These are phyloP conservation scores for Leptura quadrifasciata DNA, from an alignment of 2,888 invertebrate species.

Conservation along the genomic window DNA sequence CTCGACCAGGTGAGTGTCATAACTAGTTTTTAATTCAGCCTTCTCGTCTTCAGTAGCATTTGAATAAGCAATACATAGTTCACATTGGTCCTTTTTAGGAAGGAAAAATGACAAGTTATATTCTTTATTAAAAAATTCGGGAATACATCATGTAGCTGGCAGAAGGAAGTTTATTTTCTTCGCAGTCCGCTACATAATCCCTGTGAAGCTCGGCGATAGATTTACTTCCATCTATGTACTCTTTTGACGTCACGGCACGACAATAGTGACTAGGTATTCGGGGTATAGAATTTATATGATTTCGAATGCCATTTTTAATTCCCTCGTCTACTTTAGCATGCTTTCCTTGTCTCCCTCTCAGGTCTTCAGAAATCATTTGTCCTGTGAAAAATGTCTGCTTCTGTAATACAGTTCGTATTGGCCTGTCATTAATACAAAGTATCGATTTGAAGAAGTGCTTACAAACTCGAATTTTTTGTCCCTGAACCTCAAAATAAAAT, in stretches of 20 bases:
- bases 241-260: conserved; percentile 52
- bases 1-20: neutral
- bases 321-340: neutral
- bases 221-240: conserved; percentile 63
- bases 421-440: too few relatives aligned
- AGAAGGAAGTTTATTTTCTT: neutral
- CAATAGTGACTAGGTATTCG: conserved; percentile 61
- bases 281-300: conserved; percentile 61
- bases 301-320: conserved; percentile 51
- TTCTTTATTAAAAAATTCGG: neutral
- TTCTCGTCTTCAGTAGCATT: neutral
- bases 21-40: neutral
- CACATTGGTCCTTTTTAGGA: neutral
- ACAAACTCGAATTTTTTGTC: too few relatives aligned
- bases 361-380: neutral
- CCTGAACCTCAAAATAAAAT: too few relatives aligned
- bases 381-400: neutral
- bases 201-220: conserved; percentile 57
- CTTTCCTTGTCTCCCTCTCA: neutral
- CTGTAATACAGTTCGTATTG: neutral
- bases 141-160: too few relatives aligned
- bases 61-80: too few relatives aligned
- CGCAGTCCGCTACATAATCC: conserved; percentile 52
- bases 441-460: too few relatives aligned
- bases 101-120: neutral